A percentile compares a stretch with the other conserved stretches of the same genome.
Evolutionary conservation across 2,113 vertebrate species (phyloP).

Genomic region (Terrapene triunguis): DNA sequence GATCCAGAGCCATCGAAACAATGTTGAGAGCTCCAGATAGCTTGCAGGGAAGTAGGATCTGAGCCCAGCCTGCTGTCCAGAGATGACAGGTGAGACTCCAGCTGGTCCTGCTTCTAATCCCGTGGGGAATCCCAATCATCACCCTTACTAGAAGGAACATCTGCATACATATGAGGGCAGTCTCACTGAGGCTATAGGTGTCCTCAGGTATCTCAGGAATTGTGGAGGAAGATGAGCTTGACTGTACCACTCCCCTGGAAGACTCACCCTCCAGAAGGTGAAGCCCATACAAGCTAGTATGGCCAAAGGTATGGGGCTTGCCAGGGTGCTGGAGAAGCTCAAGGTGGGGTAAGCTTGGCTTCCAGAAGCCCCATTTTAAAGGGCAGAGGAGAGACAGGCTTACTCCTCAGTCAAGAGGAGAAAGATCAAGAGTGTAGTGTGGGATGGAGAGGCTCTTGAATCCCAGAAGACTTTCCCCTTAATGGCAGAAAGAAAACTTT

Average conservation of each 20-base stretch:
- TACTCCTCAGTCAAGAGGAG: not conserved
- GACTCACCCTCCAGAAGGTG: not conserved
- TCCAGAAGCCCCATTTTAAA: not conserved
- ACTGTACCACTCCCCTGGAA: not conserved
- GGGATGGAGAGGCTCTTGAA: not conserved
- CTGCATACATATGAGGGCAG: not conserved
- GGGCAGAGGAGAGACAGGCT: not conserved
- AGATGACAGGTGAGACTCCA: not conserved
- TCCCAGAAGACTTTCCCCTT: not conserved
- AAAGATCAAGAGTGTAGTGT: not conserved
- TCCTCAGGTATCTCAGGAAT: not conserved
- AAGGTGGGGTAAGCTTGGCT: not conserved
- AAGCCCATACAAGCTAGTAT: not conserved
- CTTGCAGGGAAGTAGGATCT: not conserved
- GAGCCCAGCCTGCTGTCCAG: not conserved
- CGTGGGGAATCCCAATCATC: not conserved
- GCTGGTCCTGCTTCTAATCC: not conserved
- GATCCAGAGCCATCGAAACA: not conserved
- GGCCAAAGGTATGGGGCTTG: not conserved
- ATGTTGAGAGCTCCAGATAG: not conserved
- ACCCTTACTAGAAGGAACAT: not conserved
- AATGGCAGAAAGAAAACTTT: not conserved
- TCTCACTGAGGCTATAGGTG: not conserved
- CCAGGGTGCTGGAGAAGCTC: not conserved
- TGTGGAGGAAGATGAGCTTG: not conserved